Evolutionary conservation across 2,113 vertebrate genomes (phyloP).

Genomic region (Sialia sialis): DNA sequence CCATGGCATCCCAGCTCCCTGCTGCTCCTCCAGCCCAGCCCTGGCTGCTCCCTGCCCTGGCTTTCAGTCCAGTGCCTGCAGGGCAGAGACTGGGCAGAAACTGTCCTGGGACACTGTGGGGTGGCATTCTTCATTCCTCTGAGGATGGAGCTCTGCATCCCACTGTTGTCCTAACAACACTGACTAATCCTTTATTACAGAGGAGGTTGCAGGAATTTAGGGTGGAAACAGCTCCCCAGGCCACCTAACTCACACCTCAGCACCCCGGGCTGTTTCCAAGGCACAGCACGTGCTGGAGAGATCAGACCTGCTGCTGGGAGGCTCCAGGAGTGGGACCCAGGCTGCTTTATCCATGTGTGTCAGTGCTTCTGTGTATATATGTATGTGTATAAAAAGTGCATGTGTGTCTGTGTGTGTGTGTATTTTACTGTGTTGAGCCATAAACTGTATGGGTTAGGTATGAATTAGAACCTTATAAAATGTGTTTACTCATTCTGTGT

Average conservation of each 20-base stretch:
- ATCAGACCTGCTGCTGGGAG: neutral
- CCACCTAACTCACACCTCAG: neutral
- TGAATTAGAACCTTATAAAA: constrained; percentile 76
- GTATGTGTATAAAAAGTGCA: neutral
- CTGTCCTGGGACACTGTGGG: neutral
- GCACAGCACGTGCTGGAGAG: neutral
- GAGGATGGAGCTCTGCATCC: neutral
- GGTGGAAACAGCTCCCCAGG: neutral
- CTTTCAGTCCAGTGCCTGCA: neutral
- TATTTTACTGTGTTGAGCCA: constrained; percentile 56
- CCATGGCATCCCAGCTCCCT: neutral
- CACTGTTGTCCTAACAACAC: fast-evolving
- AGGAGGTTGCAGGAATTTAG: neutral
- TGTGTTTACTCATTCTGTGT: constrained; percentile 71
- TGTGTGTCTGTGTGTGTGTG: constrained; percentile 5
- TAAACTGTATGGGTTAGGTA: constrained; percentile 64
- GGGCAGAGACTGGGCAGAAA: neutral
- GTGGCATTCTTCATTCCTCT: neutral
- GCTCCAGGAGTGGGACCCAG: neutral
- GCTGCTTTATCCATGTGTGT: neutral
- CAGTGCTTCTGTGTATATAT: neutral
- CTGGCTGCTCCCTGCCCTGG: neutral
- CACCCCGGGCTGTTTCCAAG: neutral
- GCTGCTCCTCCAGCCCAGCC: neutral
- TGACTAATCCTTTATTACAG: neutral